phyloP scores from a whole-genome alignment of 2,113 vertebrate species.

The Theristicus caerulescens region DNA sequence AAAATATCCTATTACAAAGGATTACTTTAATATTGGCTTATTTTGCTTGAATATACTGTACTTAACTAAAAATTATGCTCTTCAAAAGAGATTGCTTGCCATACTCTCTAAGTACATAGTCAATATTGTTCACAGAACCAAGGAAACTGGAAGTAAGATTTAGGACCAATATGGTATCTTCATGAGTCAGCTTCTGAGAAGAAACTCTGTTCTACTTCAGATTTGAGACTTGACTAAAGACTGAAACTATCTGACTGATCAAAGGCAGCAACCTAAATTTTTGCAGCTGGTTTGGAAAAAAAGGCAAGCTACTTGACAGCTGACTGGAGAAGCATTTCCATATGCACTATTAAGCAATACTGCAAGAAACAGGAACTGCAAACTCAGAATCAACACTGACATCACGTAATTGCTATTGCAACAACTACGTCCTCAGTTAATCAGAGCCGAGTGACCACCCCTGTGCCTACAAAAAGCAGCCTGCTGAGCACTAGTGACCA shows the following conservation, averaged over 20 bases:
- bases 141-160: neutral
- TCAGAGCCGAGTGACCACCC: rapidly evolving
- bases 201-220: neutral
- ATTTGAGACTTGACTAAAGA: neutral
- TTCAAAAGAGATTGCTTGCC: neutral
- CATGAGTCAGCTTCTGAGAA: neutral
- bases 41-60: neutral
- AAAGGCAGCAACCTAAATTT: neutral
- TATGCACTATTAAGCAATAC: neutral
- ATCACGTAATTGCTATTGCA: neutral
- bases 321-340: neutral
- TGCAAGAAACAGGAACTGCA: neutral
- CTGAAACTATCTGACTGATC: neutral
- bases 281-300: neutral
- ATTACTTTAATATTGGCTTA: neutral
- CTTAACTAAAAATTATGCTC: neutral
- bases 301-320: neutral
- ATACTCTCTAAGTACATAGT: neutral
- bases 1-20: neutral
- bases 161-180: neutral
- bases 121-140: neutral
- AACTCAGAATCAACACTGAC: neutral
- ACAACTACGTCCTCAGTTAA: neutral
- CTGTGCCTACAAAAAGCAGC: too few relatives aligned
- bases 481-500: too few relatives aligned